These are phyloP conservation scores for Timandra comae DNA, from an alignment of 2,888 invertebrate species.

Conservation along the genomic window DNA sequence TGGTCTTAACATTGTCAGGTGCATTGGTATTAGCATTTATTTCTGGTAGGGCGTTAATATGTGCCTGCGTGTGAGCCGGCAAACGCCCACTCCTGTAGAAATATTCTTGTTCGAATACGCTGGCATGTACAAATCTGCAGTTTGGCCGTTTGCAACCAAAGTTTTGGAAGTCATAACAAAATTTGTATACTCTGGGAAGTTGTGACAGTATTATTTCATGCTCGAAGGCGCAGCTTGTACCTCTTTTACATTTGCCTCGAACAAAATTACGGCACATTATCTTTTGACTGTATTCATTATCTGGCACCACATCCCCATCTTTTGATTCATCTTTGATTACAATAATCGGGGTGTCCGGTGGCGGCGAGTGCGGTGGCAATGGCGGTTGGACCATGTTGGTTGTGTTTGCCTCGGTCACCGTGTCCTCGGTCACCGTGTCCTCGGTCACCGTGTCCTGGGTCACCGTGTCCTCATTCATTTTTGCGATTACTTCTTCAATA, in stretches of 20 bases:
- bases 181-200: conserved; percentile 43
- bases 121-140: conserved; percentile 56
- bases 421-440: too few relatives aligned
- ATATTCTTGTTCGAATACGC: conserved; percentile 50
- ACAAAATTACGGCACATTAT: conserved; percentile 50
- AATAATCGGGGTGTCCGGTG: conserved; percentile 30
- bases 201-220: conserved; percentile 46
- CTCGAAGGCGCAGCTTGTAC: conserved; percentile 38
- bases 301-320: conserved; percentile 24
- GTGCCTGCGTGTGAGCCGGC: conserved; percentile 40
- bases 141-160: conserved; percentile 34
- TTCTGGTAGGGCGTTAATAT: too few relatives aligned
- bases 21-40: too few relatives aligned
- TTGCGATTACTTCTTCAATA: conserved; percentile 7
- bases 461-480: conserved; percentile 6
- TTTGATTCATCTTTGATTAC: conserved; percentile 35
- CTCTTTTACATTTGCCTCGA: conserved; percentile 45
- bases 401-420: conserved; percentile 7
- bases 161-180: conserved; percentile 55
- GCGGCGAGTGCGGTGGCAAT: conserved; percentile 39
- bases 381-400: conserved; percentile 39
- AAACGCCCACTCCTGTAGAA: conserved; percentile 45
- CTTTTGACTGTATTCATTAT: conserved; percentile 5
- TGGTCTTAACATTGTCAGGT: too few relatives aligned
- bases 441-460: too few relatives aligned